phyloP scores from a whole-genome alignment of 2,113 vertebrate genomes.

The Polypterus senegalus region DNA sequence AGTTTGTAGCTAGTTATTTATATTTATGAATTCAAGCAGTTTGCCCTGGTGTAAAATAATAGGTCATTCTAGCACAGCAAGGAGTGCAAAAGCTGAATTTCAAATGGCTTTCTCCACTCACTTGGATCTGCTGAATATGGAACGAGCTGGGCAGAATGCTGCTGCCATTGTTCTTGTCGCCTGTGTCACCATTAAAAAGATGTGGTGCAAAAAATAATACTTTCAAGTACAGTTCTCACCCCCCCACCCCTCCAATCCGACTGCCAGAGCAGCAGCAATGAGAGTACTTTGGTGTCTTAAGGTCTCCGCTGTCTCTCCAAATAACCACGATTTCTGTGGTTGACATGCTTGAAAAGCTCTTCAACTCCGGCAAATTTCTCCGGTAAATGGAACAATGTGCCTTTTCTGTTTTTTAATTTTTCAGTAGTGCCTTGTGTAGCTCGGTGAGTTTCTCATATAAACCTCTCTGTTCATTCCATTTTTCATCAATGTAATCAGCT shows the following conservation, averaged over 20 bases:
- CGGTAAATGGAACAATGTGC: too few relatives aligned
- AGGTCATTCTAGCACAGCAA: conserved; percentile 62
- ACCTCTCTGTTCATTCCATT: background rate
- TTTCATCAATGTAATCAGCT: background rate
- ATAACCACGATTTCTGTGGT: background rate
- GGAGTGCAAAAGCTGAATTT: conserved; percentile 62
- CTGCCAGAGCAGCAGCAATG: background rate
- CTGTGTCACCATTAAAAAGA: conserved; percentile 41
- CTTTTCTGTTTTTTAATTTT: too few relatives aligned
- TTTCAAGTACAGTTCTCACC: conserved; percentile 19
- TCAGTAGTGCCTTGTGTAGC: too few relatives aligned
- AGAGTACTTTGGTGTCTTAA: background rate
- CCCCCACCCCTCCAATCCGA: background rate
- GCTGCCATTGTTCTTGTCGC: conserved; percentile 45
- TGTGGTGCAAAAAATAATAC: conserved; percentile 32
- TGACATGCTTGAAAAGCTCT: background rate
- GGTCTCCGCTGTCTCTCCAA: conserved; percentile 28
- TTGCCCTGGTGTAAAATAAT: conserved; percentile 63
- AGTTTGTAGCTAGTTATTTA: conserved; percentile 54
- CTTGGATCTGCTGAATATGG: conserved; percentile 54
- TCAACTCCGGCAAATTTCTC: background rate
- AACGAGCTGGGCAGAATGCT: conserved; percentile 31
- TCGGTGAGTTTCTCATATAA: too few relatives aligned
- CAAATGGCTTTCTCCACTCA: conserved; percentile 50
- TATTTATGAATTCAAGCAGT: conserved; percentile 68